These are phyloP conservation scores for Eurosta solidaginis DNA, from an alignment of 1,140 invertebrate species.

Conservation along the genomic window DNA sequence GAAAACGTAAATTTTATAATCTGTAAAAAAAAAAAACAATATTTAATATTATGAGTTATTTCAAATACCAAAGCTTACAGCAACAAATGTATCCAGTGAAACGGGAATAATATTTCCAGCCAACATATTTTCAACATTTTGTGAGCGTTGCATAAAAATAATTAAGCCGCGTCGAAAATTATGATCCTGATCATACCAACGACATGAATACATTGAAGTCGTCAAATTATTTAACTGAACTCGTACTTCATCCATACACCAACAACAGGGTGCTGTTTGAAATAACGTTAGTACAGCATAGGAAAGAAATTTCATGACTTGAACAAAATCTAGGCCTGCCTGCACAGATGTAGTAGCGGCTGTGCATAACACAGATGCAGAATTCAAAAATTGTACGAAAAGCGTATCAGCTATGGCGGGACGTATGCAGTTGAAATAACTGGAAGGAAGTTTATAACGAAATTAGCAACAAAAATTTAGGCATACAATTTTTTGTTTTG, in stretches of 20 bases:
- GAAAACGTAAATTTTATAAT: conserved; percentile 18
- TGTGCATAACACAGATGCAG: neutral
- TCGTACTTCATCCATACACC: neutral
- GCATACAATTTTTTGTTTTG: neutral
- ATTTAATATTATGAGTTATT: neutral
- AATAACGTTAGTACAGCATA: neutral
- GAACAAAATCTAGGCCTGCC: neutral
- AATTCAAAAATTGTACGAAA: neutral
- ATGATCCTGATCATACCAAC: neutral
- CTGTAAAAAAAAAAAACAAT: neutral
- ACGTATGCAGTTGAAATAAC: conserved; percentile 1
- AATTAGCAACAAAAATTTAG: neutral
- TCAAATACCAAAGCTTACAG: neutral
- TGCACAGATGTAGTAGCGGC: neutral
- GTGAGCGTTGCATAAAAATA: conserved; percentile 29
- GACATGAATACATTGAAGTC: neutral
- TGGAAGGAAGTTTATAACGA: neutral
- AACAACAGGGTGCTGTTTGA: conserved; percentile 21
- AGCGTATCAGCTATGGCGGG: neutral
- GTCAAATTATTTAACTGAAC: neutral
- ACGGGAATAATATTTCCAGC: neutral
- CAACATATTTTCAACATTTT: neutral
- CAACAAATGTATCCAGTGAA: neutral
- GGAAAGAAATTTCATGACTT: neutral
- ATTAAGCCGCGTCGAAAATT: conserved; percentile 18